Evolutionary conservation across 2,888 invertebrate species (phyloP), one percentile per base, ranked within the genome.

Genomic region (Chironomus riparius): DNA sequence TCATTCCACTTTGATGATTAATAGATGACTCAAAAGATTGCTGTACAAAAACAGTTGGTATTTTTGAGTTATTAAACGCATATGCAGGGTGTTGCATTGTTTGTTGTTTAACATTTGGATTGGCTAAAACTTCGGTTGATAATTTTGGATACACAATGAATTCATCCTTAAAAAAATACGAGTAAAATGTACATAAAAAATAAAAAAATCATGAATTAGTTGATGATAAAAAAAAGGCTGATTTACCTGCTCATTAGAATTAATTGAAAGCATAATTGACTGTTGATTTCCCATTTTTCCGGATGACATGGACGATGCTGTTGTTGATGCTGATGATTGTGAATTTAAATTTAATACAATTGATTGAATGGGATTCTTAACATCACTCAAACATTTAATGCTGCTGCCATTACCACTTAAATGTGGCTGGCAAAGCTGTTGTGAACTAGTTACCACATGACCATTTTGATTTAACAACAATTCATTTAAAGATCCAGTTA

Each of bases 161-260:
- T 24, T 21, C 13, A 15, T 65, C 65, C 65, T 65, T n/a, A n/a
- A n/a, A n/a, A 47, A n/a, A 38, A 47, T 13, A 24, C 0, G n/a
- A 13, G 5, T 15, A 12, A 22, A 13, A 28, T 83, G 56, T 84
- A 81, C 68, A 86, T 82, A 10, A 4, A 65, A 65, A 65, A 13
- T 65, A 12, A n/a, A 10, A 70, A 18, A 70, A 47, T 22, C 12
- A n/a, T n/a, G 4, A n/a, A 10, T 13, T 56, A 56, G 5, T 15
- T 4, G 38, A 10, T 10, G 38, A 38, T 1, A 56, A 3, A 13
- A 65, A 24, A 24, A 24, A 15, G 3, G 3, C n/a, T 24, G 24
- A 3, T 68, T 62, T 68, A 68, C 68, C 68, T 71, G 71, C n/a
- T 73, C 65, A 73, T 73, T 73, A 5, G 61, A 10, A 65, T 73